These are phyloP conservation scores for Glossophaga mutica DNA, from an alignment of 2,797 vertebrate species.

Conservation along the genomic window DNA sequence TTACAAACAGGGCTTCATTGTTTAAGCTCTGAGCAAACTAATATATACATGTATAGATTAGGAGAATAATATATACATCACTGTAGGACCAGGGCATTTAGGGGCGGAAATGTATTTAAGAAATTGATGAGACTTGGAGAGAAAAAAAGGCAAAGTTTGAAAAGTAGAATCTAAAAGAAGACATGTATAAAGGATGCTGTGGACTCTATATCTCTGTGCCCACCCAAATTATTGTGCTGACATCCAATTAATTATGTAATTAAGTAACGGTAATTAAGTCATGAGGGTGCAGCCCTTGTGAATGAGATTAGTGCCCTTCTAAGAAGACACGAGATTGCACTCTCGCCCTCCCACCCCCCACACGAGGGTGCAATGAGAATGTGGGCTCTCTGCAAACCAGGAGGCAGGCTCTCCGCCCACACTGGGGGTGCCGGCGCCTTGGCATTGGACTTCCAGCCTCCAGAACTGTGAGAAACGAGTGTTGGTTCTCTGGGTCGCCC, in stretches of 20 bases:
- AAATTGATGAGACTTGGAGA: not conserved
- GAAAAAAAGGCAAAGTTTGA: not conserved
- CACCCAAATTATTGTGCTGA: not conserved
- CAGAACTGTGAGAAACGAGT: not conserved
- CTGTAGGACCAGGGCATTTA: not conserved
- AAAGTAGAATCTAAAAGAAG: not conserved
- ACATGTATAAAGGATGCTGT: not conserved
- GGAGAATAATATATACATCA: not conserved
- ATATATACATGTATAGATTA: not conserved
- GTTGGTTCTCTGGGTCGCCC: not conserved
- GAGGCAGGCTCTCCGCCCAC: not conserved
- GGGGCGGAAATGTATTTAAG: not conserved
- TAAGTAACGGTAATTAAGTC: not conserved
- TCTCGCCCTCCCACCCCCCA: too few relatives aligned
- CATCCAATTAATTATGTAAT: not conserved
- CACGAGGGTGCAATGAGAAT: not conserved
- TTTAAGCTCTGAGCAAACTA: not conserved
- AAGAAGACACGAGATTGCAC: not conserved
- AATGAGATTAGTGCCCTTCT: not conserved
- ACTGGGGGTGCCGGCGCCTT: too few relatives aligned
- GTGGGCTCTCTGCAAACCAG: not conserved
- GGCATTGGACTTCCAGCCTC: not conserved
- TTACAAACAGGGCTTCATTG: not conserved
- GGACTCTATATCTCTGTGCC: not conserved
- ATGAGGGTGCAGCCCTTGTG: not conserved